A percentile compares a stretch with the other conserved stretches of the same genome.
phyloP scores from a whole-genome alignment of 2,113 vertebrate species.

The Narcine bancroftii region DNA sequence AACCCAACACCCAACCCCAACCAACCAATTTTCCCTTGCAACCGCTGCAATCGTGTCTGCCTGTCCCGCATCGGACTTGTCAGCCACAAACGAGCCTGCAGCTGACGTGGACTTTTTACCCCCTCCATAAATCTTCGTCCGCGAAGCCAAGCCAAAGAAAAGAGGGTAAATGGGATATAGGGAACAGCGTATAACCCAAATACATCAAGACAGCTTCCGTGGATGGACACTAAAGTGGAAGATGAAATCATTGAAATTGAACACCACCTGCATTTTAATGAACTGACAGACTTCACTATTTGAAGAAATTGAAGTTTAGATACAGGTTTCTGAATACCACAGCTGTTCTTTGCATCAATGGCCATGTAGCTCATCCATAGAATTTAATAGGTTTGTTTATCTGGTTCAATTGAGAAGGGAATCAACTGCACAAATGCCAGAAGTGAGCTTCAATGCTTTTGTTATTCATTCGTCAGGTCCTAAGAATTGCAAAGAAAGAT shows the following conservation, averaged over 20 bases:
- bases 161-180: neutral
- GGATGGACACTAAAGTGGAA: neutral
- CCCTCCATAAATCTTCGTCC: too few species aligned
- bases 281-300: neutral
- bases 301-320: neutral
- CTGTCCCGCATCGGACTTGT: too few species aligned
- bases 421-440: neutral
- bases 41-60: too few species aligned
- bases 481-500: neutral
- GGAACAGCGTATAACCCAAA: neutral
- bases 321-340: neutral
- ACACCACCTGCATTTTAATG: neutral
- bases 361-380: neutral
- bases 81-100: too few species aligned
- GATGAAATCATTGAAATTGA: neutral
- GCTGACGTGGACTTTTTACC: too few species aligned
- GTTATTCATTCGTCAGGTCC: too few species aligned
- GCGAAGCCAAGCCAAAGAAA: too few species aligned
- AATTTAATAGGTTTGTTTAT: neutral
- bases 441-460: neutral
- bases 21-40: too few species aligned
- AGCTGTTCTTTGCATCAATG: neutral
- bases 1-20: too few species aligned
- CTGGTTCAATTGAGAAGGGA: neutral
- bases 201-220: neutral